Conservation (phyloP, 2,797 vertebrate genomes). For the Poecile montanus region DNA sequence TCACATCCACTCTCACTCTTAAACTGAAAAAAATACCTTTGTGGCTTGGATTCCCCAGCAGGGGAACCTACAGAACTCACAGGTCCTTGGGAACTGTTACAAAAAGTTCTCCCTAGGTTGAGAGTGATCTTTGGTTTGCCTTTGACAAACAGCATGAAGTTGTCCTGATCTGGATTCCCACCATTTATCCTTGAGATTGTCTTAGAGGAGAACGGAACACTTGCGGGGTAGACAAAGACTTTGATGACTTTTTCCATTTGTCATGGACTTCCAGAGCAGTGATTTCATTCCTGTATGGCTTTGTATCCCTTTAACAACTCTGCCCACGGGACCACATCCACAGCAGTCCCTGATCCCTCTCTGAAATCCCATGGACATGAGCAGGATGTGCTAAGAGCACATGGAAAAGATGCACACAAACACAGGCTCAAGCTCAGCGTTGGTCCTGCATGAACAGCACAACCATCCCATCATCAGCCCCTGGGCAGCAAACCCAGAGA, state of each 20-base stretch:
- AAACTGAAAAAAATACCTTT: background rate
- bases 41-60: background rate
- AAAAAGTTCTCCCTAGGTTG: background rate
- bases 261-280: background rate
- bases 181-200: background rate
- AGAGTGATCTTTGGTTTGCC: background rate
- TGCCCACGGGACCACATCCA: background rate
- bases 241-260: background rate
- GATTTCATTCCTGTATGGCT: background rate
- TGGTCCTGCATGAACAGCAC: background rate
- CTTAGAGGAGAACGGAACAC: background rate
- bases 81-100: background rate
- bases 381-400: background rate
- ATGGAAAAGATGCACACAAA: background rate
- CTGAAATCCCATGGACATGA: accelerated
- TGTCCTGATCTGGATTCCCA: background rate
- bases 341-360: background rate
- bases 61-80: background rate
- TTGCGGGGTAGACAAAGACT: background rate
- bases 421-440: background rate
- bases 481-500: background rate
- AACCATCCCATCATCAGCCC: background rate
- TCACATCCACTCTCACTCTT: background rate
- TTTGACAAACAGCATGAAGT: background rate
- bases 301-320: background rate